Evolutionary conservation across 1,140 invertebrate species (phyloP), one percentile per base, ranked within the genome.

Genomic region (Drosophila pallidifrons): DNA sequence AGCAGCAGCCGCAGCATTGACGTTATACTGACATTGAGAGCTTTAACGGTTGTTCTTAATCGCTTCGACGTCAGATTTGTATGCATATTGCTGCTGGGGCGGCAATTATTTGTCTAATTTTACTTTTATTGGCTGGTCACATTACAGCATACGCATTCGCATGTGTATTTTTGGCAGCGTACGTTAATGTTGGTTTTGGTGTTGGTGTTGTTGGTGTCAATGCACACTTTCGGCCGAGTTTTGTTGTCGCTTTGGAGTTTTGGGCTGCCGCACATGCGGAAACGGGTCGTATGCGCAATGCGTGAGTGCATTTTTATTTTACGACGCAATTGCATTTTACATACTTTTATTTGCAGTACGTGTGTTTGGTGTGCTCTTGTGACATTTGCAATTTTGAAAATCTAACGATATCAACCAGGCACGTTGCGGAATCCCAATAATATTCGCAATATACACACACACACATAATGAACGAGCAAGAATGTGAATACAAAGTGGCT

Each of bases 221-320:
- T 81, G 75, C 64, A 86, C 79, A 87, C 76, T 79, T 88, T 82
- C 82, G 83, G 81, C 80, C 85, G 80, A 82, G 59, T 87, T 87
- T 79, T 82, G 71, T 59, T 41, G 20, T 25, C 20, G 20, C 20
- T 25, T 25, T 25, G 20, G 20, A 25, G 20, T n/a, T 75, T 77
- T 72, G 51, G 67, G 32, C 30, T 49, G 28, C 43, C 5, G 57
- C 46, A 63, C 64, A 65, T 79, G 77, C 77, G 77, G 74, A 79
- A 79, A 88, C 65, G 55, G 59, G 85, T 79, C 83, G 83, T 88
- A 88, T 88, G 77, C 63, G 77, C 74, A 72, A 88, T 72, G 64
- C 47, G 55, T 61, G 57, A 13, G 20, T 57, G 71, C 57, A 68
- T 38, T 69, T 64, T 46, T 38, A 38, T 32, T 32, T 35, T 83